These are phyloP conservation scores for Callinectes sapidus DNA, from an alignment of 2,888 invertebrate genomes.

Conservation along the genomic window DNA sequence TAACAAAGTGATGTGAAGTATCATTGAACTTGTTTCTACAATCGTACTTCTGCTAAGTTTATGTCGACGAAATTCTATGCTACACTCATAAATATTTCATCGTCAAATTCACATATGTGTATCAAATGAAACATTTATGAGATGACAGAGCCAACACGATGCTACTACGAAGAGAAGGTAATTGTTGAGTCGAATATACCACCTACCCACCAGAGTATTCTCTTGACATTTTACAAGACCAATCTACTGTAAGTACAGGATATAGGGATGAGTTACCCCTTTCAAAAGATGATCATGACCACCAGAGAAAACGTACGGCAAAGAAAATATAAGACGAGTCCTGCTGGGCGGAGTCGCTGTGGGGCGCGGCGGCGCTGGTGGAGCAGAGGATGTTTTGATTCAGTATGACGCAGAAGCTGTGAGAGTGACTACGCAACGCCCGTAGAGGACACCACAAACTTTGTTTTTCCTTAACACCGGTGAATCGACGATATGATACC, in stretches of 20 bases:
- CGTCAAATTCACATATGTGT: no score
- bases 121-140: no score
- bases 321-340: neutral
- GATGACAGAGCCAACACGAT: no score
- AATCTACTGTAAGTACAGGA: neutral
- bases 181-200: no score
- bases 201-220: no score
- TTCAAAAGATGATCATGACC: neutral
- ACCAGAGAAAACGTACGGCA: neutral
- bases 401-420: neutral
- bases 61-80: no score
- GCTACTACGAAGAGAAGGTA: no score
- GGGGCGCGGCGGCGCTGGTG: neutral
- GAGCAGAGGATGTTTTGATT: neutral
- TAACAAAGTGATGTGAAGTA: no score
- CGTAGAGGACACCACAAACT: neutral
- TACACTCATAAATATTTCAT: no score
- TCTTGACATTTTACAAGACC: no score
- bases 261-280: neutral
- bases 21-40: no score
- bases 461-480: neutral
- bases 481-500: constrained; percentile 44
- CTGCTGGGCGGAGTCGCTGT: neutral
- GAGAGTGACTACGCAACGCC: neutral
- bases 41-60: no score